phyloP scores from a whole-genome alignment of 2,113 vertebrate genomes.

The Eolophus roseicapilla region DNA sequence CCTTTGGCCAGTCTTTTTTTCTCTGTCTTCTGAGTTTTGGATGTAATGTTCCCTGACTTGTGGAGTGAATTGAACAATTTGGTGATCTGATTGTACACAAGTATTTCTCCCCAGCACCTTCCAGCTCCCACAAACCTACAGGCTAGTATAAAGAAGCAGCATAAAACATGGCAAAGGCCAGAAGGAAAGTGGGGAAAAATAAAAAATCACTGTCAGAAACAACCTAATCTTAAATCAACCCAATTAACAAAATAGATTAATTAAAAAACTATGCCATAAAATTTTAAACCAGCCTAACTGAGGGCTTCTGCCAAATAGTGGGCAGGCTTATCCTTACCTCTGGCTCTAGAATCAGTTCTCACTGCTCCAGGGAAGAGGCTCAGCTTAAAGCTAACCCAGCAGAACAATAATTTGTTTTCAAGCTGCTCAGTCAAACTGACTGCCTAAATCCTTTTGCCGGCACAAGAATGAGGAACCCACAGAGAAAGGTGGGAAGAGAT shows the following conservation, averaged over 20 bases:
- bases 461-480: background rate
- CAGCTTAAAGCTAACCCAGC: background rate
- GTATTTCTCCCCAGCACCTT: background rate
- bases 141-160: background rate
- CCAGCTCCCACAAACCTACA: background rate
- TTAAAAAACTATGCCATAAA: background rate
- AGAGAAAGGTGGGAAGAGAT: background rate
- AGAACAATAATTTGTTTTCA: background rate
- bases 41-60: background rate
- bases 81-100: background rate
- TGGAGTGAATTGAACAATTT: background rate
- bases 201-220: background rate
- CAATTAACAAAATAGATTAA: background rate
- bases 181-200: background rate
- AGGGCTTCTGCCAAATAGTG: background rate
- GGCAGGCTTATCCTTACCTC: background rate
- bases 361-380: background rate
- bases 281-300: background rate
- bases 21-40: background rate
- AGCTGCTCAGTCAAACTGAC: background rate
- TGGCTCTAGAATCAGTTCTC: background rate
- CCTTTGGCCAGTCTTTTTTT: background rate
- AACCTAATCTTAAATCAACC: background rate
- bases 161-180: background rate
- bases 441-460: background rate